These are phyloP conservation scores for Hyles vespertilio DNA, from an alignment of 1,140 invertebrate species.

Conservation along the genomic window DNA sequence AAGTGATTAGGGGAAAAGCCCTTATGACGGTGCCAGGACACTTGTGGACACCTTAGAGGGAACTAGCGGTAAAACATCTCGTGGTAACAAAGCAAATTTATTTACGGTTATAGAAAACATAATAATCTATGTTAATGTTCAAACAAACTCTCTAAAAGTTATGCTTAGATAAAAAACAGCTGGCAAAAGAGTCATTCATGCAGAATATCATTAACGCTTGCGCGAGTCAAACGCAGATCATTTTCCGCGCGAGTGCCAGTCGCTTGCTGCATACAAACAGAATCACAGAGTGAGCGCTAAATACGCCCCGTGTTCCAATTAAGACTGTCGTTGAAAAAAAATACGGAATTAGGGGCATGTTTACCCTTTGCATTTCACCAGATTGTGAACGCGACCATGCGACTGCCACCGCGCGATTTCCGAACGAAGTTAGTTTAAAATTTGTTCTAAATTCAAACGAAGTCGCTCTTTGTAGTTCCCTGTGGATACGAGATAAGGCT, in stretches of 20 bases:
- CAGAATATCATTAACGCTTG: slow-evolving; percentile 30
- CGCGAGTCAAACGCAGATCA: slow-evolving; percentile 31
- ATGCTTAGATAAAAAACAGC: background rate
- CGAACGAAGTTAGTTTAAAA: slow-evolving; percentile 29
- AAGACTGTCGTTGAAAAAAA: slow-evolving; percentile 25
- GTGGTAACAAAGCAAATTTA: no score
- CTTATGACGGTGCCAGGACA: no score
- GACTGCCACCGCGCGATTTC: slow-evolving; percentile 21
- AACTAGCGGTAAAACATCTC: no score
- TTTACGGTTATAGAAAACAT: no score
- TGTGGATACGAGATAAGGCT: slow-evolving; percentile 22
- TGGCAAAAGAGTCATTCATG: slow-evolving; percentile 2
- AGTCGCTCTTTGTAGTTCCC: slow-evolving; percentile 21
- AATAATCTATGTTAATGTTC: background rate
- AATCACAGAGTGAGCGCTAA: slow-evolving; percentile 33
- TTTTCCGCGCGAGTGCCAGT: slow-evolving; percentile 27
- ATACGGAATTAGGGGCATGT: slow-evolving; percentile 16
- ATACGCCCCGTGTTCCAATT: slow-evolving; percentile 31
- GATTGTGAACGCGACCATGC: slow-evolving; percentile 20
- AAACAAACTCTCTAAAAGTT: slow-evolving; percentile 4
- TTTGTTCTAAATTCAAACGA: slow-evolving; percentile 27
- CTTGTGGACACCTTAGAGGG: no score
- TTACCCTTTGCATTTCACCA: slow-evolving; percentile 23
- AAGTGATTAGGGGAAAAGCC: no score
- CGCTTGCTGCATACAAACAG: slow-evolving; percentile 31